These are phyloP conservation scores for Drosophila suboccidentalis DNA, from an alignment of 2,888 invertebrate genomes.

Conservation along the genomic window DNA sequence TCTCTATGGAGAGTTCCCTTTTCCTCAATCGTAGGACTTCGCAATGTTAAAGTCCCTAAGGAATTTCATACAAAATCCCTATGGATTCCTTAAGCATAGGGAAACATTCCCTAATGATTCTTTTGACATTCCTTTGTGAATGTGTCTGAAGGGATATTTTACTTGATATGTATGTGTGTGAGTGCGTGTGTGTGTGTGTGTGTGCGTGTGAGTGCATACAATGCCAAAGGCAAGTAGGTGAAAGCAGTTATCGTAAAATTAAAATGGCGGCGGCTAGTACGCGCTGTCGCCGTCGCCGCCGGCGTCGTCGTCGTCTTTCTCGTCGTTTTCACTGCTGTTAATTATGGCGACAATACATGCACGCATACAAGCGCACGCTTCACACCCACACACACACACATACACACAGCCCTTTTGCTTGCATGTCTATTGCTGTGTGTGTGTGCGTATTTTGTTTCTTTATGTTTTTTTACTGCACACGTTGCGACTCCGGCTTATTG, in stretches of 20 bases:
- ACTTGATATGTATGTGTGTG: neutral
- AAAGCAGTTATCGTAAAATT: conserved; percentile 81
- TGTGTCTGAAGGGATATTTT: too few relatives aligned
- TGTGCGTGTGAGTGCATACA: conserved; percentile 22
- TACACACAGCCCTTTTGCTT: conserved; percentile 43
- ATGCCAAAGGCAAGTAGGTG: conserved; percentile 71
- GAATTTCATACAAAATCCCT: too few relatives aligned
- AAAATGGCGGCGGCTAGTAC: conserved; percentile 81
- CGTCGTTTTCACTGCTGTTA: conserved; percentile 56
- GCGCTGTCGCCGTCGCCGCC: conserved; percentile 67
- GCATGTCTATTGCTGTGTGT: conserved; percentile 46
- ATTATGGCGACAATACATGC: conserved; percentile 78
- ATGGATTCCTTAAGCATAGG: too few relatives aligned
- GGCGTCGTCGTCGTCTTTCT: conserved; percentile 27
- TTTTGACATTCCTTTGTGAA: too few relatives aligned
- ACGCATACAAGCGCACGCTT: conserved; percentile 55
- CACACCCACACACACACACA: conserved; percentile 21
- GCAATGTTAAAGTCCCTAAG: too few relatives aligned
- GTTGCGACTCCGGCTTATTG: conserved; percentile 62
- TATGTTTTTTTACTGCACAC: conserved; percentile 68
- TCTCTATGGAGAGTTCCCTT: too few relatives aligned
- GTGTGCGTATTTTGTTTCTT: conserved; percentile 17
- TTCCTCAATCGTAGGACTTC: too few relatives aligned
- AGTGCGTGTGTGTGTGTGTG: conserved; percentile 12
- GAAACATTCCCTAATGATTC: too few relatives aligned